phyloP scores from a whole-genome alignment of 2,888 invertebrate genomes.

The Mimumesa dahlbomi region DNA sequence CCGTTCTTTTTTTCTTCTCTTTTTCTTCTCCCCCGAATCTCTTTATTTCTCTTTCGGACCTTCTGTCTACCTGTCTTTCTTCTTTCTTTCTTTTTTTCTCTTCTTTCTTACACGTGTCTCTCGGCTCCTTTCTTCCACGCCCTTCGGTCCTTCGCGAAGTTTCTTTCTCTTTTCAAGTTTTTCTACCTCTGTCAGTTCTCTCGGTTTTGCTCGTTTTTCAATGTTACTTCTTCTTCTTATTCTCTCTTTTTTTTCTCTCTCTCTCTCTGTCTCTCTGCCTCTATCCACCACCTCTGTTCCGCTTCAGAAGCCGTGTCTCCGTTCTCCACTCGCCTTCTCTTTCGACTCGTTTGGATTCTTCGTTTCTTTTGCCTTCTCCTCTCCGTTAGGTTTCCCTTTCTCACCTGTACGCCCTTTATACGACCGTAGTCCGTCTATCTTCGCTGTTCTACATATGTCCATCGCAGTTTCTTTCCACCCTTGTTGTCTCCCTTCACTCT shows the following conservation, averaged over 20 bases:
- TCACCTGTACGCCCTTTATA: too few species aligned
- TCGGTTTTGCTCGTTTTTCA: neutral
- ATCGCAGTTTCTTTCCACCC: too few species aligned
- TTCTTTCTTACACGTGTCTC: neutral
- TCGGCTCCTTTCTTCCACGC: constrained; percentile 1
- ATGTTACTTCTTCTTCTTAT: neutral
- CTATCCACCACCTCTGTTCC: too few species aligned
- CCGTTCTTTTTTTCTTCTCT: neutral
- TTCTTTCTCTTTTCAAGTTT: neutral
- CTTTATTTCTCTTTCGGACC: neutral
- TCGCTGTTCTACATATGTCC: too few species aligned
- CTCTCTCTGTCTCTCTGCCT: neutral
- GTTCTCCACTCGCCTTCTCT: too few species aligned
- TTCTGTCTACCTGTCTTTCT: neutral
- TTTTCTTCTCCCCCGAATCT: neutral
- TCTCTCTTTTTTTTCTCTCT: too few species aligned
- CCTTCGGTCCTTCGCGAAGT: neutral
- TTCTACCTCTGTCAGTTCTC: neutral
- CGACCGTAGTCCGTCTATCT: too few species aligned
- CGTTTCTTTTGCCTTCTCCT: too few species aligned
- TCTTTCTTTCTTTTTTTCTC: neutral
- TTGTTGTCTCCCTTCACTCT: neutral
- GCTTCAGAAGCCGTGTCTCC: too few species aligned
- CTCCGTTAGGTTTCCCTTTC: too few species aligned
- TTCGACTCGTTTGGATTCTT: too few species aligned